Conservation (phyloP, 2,888 invertebrate genomes). For the Monopis laevigella region DNA sequence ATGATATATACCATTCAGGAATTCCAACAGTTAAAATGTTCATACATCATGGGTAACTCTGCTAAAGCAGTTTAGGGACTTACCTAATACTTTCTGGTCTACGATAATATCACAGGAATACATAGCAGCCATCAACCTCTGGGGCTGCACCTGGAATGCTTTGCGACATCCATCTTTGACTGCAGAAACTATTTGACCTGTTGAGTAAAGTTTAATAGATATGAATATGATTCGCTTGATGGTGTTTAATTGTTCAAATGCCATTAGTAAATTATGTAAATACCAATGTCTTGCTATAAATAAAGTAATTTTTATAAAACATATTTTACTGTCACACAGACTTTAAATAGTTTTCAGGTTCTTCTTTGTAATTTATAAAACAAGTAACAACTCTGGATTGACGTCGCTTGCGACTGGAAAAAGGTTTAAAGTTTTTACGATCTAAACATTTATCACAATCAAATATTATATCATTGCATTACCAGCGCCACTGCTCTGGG, state of each 20-base stretch:
- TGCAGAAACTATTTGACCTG: slow-evolving; percentile 91
- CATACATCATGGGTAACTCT: not conserved
- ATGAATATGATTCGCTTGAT: too few species aligned
- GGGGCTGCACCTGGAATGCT: slow-evolving; percentile 89
- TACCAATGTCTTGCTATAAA: too few species aligned
- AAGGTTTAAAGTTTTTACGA: too few species aligned
- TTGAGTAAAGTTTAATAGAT: slow-evolving; percentile 20
- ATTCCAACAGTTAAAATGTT: not conserved
- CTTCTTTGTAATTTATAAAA: not conserved
- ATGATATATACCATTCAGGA: not conserved
- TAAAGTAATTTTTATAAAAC: too few species aligned
- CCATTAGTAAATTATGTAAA: too few species aligned
- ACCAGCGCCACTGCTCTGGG: too few species aligned
- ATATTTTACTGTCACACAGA: not conserved
- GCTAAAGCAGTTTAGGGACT: slow-evolving; percentile 39
- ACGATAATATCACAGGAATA: slow-evolving; percentile 85
- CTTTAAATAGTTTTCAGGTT: not conserved
- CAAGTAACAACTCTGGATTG: too few species aligned
- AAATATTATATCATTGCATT: too few species aligned
- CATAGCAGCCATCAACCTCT: slow-evolving; percentile 95
- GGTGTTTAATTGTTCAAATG: too few species aligned
- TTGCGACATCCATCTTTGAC: slow-evolving; percentile 88
- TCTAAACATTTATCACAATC: too few species aligned
- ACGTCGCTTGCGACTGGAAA: too few species aligned
- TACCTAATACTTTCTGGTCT: slow-evolving; percentile 87